Percentiles rank a stretch among this genome's conserved stretches.
Evolutionary conservation across 2,888 invertebrate species (phyloP).

Genomic region (Megastigmus dorsalis): DNA sequence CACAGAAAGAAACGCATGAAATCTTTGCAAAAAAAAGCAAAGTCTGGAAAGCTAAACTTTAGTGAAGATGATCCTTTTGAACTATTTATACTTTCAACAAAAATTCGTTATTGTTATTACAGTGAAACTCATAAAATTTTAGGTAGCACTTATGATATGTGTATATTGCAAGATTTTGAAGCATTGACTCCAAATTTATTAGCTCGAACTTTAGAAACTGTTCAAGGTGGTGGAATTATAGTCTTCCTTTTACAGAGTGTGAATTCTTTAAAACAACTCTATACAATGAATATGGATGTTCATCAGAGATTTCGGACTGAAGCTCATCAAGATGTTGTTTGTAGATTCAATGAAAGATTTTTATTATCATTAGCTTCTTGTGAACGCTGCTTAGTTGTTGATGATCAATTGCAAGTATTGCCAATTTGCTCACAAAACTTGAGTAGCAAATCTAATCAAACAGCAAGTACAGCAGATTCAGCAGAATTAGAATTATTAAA

Average conservation of each 20-base stretch:
- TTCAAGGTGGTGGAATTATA: constrained; percentile 96
- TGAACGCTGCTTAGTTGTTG: constrained; percentile 92
- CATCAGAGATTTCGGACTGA: constrained; percentile 96
- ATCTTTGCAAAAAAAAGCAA: constrained; percentile 86
- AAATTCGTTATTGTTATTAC: constrained; percentile 98
- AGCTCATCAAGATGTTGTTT: constrained; percentile 92
- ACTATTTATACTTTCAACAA: constrained; percentile 94
- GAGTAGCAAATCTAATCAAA: constrained; percentile 84
- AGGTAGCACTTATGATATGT: constrained; percentile 97
- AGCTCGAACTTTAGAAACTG: constrained; percentile 97
- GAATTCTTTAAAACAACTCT: constrained; percentile 93
- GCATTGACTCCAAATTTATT: constrained; percentile 97
- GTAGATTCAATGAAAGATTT: constrained; percentile 97
- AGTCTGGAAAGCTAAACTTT: constrained; percentile 89
- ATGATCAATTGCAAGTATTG: constrained; percentile 93
- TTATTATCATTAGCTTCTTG: constrained; percentile 92
- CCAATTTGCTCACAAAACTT: constrained; percentile 94
- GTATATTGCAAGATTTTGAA: constrained; percentile 98
- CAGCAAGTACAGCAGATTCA: constrained; percentile 59
- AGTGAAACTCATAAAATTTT: constrained; percentile 98
- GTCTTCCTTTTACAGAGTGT: constrained; percentile 91
- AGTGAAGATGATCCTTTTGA: constrained; percentile 98
- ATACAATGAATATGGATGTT: constrained; percentile 98
- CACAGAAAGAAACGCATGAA: constrained; percentile 96
- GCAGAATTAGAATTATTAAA: constrained; percentile 85